A percentile compares a stretch with the other conserved stretches of the same genome.
phyloP scores from a whole-genome alignment of 2,113 vertebrate genomes.

The Corythaeola cristata region DNA sequence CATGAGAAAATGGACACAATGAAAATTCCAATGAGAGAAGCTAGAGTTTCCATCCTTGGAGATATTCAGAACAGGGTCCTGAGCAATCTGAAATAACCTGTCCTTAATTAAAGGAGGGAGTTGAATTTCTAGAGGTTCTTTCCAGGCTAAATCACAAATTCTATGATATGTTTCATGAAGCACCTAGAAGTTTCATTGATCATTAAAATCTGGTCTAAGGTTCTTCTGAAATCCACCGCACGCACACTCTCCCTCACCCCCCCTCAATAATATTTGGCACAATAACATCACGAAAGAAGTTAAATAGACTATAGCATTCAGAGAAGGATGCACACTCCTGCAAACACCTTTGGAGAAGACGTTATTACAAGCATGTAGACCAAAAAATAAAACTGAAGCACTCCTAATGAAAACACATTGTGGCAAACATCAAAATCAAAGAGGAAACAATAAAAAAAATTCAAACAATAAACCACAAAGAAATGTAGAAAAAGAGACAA shows the following conservation, averaged over 20 bases:
- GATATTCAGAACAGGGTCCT: background rate
- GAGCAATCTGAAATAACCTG: background rate
- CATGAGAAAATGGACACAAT: background rate
- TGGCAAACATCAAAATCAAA: background rate
- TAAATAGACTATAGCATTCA: background rate
- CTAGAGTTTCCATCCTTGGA: background rate
- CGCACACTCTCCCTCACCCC: too few species aligned
- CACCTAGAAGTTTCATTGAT: background rate
- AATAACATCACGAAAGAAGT: background rate
- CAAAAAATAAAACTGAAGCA: background rate
- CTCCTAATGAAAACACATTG: background rate
- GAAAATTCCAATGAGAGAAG: background rate
- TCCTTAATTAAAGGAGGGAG: background rate
- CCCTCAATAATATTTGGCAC: background rate
- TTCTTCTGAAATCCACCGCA: background rate
- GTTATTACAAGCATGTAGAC: background rate
- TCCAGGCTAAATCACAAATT: background rate
- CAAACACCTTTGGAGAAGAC: background rate
- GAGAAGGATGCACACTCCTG: background rate
- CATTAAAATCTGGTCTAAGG: background rate
- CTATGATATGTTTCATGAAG: background rate
- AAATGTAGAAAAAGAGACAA: background rate
- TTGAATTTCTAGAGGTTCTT: background rate
- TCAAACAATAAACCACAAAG: background rate
- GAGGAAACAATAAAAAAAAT: background rate